Percentiles rank a stretch among this genome's conserved stretches.
phyloP scores from a whole-genome alignment of 2,113 vertebrate genomes.

The Polyodon spathula region DNA sequence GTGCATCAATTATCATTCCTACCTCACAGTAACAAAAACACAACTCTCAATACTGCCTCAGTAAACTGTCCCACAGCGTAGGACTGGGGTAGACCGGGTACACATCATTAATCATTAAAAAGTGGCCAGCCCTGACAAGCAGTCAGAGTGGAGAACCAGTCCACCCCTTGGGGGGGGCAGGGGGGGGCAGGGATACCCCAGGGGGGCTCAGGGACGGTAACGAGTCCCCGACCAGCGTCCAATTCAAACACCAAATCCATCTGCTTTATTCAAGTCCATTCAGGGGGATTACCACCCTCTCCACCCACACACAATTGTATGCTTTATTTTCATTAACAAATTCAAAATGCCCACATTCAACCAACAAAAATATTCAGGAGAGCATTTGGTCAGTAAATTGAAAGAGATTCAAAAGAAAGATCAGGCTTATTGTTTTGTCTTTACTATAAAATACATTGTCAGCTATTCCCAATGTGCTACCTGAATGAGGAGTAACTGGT shows the following conservation, averaged over 20 bases:
- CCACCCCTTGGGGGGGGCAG: no score
- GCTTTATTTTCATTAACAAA: neutral
- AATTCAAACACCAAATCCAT: slow-evolving; percentile 32
- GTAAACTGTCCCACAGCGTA: slow-evolving; percentile 21
- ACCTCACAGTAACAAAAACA: neutral
- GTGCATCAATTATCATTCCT: no score
- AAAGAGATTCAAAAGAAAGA: neutral
- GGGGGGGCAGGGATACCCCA: no score
- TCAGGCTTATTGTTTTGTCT: neutral
- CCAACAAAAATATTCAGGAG: neutral
- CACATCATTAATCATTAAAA: slow-evolving; percentile 29
- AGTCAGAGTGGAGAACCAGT: slow-evolving; percentile 24
- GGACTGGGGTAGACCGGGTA: neutral
- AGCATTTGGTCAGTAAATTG: neutral
- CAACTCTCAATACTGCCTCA: neutral
- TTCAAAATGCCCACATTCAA: neutral
- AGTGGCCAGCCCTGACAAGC: slow-evolving; percentile 22
- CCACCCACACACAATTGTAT: neutral
- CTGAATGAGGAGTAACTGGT: no score
- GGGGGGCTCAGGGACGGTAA: slow-evolving; percentile 5
- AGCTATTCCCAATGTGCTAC: no score
- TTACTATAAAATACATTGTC: neutral
- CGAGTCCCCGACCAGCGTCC: no score
- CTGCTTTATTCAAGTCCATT: slow-evolving; percentile 35
- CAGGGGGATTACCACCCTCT: slow-evolving; percentile 26